Conservation (phyloP, 2,888 invertebrate species). For the Microctonus aethiopoides region DNA sequence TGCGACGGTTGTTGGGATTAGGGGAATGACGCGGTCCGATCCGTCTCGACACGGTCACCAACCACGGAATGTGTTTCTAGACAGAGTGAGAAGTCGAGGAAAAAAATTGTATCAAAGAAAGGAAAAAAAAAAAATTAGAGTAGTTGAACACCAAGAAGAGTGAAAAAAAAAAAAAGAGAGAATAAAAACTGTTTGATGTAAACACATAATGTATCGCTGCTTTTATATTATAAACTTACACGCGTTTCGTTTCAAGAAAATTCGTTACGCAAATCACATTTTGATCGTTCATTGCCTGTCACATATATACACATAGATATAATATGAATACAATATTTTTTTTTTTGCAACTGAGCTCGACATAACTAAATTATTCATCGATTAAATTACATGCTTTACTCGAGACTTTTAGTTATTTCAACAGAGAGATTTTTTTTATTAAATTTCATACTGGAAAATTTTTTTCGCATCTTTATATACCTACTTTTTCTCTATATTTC, state of each 20-base stretch:
- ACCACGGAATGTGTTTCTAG: constrained; percentile 10
- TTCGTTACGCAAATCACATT: not conserved
- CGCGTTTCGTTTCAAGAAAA: not conserved
- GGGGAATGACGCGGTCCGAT: constrained; percentile 9
- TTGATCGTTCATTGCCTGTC: not conserved
- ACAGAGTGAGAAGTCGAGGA: constrained; percentile 18
- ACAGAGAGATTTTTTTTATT: too few species aligned
- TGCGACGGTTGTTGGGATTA: constrained; percentile 8
- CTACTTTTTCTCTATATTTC: too few species aligned
- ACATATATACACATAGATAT: not conserved
- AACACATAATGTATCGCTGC: constrained; percentile 19
- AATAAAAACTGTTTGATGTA: constrained; percentile 27
- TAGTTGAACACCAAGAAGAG: constrained; percentile 24
- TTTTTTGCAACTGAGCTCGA: too few species aligned
- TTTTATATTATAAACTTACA: constrained; percentile 37
- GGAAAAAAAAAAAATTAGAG: not conserved
- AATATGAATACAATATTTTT: not conserved
- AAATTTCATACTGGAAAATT: too few species aligned
- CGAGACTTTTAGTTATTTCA: too few species aligned
- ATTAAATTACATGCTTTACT: too few species aligned
- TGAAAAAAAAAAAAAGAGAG: constrained; percentile 2
- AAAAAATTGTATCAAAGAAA: not conserved
- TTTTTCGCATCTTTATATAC: too few species aligned
- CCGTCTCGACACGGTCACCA: constrained; percentile 11
- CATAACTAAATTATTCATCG: too few species aligned